These are phyloP conservation scores for Dromas ardeola DNA, from an alignment of 2,113 vertebrate genomes.

Conservation along the genomic window DNA sequence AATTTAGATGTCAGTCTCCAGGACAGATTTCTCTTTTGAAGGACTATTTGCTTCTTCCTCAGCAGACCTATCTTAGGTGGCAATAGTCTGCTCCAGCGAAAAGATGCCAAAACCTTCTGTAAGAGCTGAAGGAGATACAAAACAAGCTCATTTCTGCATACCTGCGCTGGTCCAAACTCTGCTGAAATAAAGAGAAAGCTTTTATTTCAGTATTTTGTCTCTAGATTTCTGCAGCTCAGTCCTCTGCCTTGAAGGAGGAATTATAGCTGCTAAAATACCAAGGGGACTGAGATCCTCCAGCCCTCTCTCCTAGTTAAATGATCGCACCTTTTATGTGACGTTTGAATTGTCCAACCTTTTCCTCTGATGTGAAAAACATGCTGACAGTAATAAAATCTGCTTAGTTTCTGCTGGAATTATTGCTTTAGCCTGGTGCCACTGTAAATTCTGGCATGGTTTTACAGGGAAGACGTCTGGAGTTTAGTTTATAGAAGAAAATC, in stretches of 20 bases:
- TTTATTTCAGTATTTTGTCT: not conserved
- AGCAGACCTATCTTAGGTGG: not conserved
- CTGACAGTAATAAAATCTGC: conserved; percentile 36
- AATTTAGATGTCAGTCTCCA: not conserved
- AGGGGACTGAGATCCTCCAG: not conserved
- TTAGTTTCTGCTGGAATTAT: conserved; percentile 20
- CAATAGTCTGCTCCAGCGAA: not conserved
- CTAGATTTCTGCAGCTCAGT: not conserved
- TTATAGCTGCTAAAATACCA: not conserved
- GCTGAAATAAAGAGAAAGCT: not conserved
- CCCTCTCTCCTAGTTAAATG: not conserved
- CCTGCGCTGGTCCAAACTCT: not conserved
- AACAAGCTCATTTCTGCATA: not conserved
- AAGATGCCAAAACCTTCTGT: not conserved
- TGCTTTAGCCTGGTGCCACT: conserved; percentile 42
- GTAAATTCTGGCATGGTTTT: conserved; percentile 40
- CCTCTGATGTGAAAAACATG: conserved; percentile 59
- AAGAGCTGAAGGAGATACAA: not conserved
- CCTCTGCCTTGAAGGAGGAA: not conserved
- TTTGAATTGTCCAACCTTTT: not conserved
- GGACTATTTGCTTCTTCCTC: not conserved
- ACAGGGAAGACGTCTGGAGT: conserved; percentile 29
- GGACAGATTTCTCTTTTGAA: not conserved
- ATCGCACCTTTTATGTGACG: conserved; percentile 14
- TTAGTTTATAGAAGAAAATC: conserved; percentile 49